Conservation (phyloP, 1,140 invertebrate species). For the Ceratina calcarata region DNA sequence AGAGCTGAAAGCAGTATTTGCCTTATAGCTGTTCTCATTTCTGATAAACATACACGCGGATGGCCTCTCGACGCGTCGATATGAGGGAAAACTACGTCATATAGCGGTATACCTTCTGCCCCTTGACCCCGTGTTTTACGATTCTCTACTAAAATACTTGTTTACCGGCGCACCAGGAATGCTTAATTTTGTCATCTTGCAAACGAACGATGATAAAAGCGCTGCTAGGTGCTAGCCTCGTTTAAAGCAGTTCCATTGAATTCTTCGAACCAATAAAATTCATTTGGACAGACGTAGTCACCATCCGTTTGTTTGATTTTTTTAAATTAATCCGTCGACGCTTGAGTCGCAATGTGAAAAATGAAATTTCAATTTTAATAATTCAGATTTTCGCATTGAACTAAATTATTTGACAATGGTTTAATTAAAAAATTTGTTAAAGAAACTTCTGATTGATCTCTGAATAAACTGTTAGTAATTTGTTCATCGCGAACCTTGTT, state of each 20-base stretch:
- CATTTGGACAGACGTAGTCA: background rate
- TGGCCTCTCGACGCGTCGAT: slow-evolving; percentile 21
- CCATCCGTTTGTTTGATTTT: background rate
- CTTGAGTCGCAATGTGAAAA: too few relatives aligned
- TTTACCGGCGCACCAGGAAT: slow-evolving; percentile 19
- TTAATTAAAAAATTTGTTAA: background rate
- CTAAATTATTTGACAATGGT: background rate
- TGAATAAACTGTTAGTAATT: slow-evolving; percentile 6
- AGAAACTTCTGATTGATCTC: background rate
- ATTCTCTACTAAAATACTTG: slow-evolving; percentile 31
- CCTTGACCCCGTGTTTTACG: slow-evolving; percentile 31
- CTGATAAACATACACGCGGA: slow-evolving; percentile 34
- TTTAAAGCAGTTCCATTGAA: slow-evolving; percentile 23
- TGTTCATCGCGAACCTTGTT: background rate
- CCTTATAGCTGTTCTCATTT: slow-evolving; percentile 28
- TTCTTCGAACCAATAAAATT: background rate
- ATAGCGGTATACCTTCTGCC: background rate
- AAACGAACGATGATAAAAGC: slow-evolving; percentile 10
- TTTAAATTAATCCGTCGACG: background rate
- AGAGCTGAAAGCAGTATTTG: slow-evolving; percentile 16
- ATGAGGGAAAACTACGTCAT: slow-evolving; percentile 22
- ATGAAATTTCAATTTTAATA: too few relatives aligned
- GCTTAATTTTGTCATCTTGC: slow-evolving; percentile 36
- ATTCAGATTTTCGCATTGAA: background rate
- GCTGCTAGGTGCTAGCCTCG: background rate